Base-by-base conservation (phyloP, 1,140 invertebrate genomes). In the Araneus ventricosus region DNA sequence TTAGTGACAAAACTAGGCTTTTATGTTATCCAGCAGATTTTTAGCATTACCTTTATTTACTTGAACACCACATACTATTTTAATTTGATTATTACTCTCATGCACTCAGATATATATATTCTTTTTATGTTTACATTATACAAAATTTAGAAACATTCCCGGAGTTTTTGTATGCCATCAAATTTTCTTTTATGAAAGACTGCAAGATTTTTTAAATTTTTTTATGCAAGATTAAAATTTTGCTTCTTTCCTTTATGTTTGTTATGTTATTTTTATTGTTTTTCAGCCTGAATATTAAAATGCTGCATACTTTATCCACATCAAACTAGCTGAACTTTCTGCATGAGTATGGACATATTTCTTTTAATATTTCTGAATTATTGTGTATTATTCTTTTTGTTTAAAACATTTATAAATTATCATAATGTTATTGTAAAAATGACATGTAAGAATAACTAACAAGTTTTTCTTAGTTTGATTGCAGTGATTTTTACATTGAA, bases 221-320 rank as follows among this genome's bases (percentile, higher is more conserved):
- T 34, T 30, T 79, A 79, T 37, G 3, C 1, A 27, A 27, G 34
- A 30, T 34, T 34, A 8, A 30, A n/a, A 30, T 37, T 30, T 79
- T 37, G 10, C 27, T 37, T 37, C 34, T 17, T 34, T 79, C 4
- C 24, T 79, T 34, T 37, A 37, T n/a, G 27, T 75, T 37, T 34
- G 17, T 30, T 34, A 79, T 79, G 24, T 27, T 34, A 79, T 10
- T 52, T 52, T 79, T 30, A 24, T 27, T n/a, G 27, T 34, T 79
- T 79, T 79, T 79, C n/a, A 63, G 22, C n/a, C n/a, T 63, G 59
- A 63, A 63, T 63, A 63, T 63, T 63, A 63, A 63, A 63, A 63
- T 20, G 24, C 59, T 22, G n/a, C 2, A 3, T 63, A 24, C n/a
- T 63, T 24, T 63, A n/a, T 63, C 22, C 24, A 63, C 59, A 63